phyloP scores from a whole-genome alignment of 2,888 invertebrate species.

The Thereva unica region DNA sequence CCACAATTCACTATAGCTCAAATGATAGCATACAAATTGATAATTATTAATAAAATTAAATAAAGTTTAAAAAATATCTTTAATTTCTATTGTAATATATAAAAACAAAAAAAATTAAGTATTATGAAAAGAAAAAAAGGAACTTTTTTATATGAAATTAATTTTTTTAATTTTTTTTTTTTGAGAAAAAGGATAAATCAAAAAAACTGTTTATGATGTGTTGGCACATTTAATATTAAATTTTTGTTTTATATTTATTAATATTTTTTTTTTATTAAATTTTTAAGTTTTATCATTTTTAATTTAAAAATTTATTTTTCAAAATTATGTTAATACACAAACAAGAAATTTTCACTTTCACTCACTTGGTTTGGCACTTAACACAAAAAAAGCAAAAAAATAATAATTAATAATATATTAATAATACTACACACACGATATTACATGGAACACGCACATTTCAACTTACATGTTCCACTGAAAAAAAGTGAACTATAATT shows the following conservation, averaged over 20 bases:
- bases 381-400: neutral
- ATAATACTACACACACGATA: neutral
- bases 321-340: constrained; percentile 14
- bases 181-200: constrained; percentile 27
- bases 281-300: constrained; percentile 23
- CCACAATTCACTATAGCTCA: constrained; percentile 51
- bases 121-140: constrained; percentile 1
- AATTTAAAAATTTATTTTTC: constrained; percentile 4
- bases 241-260: constrained; percentile 35
- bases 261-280: constrained; percentile 39
- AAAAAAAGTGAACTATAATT: constrained; percentile 36
- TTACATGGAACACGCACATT: constrained; percentile 25
- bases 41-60: constrained; percentile 8
- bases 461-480: constrained; percentile 44
- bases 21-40: constrained; percentile 51
- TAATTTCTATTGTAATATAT: neutral
- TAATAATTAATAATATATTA: no score
- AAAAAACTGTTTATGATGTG: constrained; percentile 33
- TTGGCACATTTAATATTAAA: constrained; percentile 28
- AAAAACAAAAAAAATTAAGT: constrained; percentile 8
- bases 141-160: neutral
- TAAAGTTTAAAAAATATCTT: constrained; percentile 2
- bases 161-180: neutral
- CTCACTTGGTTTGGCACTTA: constrained; percentile 9
- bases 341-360: constrained; percentile 37